These are phyloP conservation scores for Alces alces DNA, from an alignment of 2,113 vertebrate species.

Conservation along the genomic window DNA sequence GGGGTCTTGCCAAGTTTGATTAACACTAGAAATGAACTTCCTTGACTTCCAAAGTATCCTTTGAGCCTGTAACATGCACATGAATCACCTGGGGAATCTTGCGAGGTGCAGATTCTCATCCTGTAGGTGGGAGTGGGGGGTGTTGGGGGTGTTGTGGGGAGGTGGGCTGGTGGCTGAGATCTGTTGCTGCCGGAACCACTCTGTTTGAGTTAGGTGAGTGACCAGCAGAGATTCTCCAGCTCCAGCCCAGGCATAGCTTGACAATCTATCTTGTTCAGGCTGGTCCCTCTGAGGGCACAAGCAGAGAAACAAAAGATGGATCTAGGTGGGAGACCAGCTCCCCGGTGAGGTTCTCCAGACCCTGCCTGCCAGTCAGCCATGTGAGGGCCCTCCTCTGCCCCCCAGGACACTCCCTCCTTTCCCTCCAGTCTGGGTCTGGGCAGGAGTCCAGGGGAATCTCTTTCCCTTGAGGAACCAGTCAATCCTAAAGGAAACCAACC, in stretches of 20 bases:
- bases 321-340: not conserved
- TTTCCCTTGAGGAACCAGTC: not conserved
- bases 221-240: not conserved
- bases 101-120: not conserved
- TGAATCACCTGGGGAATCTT: not conserved
- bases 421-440: not conserved
- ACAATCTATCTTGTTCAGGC: not conserved
- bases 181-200: no score
- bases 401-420: not conserved
- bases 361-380: not conserved
- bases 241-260: not conserved
- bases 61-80: not conserved
- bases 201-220: not conserved
- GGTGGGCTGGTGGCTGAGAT: not conserved
- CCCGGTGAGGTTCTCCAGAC: not conserved
- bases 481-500: not conserved
- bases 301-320: not conserved
- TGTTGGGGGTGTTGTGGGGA: not conserved
- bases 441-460: not conserved
- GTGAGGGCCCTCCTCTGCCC: not conserved
- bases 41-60: not conserved
- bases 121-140: not conserved
- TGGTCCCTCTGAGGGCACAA: not conserved
- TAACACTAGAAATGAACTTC: not conserved
- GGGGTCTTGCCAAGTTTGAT: not conserved